Evolutionary conservation across 2,888 invertebrate species (phyloP), one percentile per base, ranked within the genome.

Genomic region (Volucella inflata): DNA sequence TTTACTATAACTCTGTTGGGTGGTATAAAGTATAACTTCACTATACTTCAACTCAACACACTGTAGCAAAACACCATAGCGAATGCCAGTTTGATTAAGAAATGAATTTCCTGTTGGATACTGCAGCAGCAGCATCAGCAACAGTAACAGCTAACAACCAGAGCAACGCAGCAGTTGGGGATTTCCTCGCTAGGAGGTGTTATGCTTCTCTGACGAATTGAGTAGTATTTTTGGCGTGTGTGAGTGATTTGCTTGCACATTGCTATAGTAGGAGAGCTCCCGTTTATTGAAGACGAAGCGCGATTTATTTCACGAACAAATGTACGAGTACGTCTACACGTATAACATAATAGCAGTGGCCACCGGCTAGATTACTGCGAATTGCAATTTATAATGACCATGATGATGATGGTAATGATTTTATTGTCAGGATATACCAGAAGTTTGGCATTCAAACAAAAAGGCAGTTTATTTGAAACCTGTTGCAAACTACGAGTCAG

Each of bases 51-150:
- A 60, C 14, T 48, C 46, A 62, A n/a, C 72, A 65, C 51, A 44
- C 2, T 2, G 9, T 9, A 44, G 53, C 44, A 21, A 42, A 30
- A 30, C 42, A 21, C 44, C 30, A 74, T n/a, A 55, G 44, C 44
- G 38, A 64, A 84, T 65, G 84, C 70, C 75, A 65, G 38, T 85
- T 85, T 85, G 85, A 85, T 81, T 77, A 81, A 81, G 72, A 72
- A 81, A 81, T 85, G 64, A 60, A 77, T 77, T 85, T 85, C 71
- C 81, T 81, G 74, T 40, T 84, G 59, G 59, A 51, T 30, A 50
- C 46, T 8, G 64, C 10, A 36, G 46, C 62, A 11, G 62, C 16
- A 71, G 14, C 40, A 30, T 6, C 30, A 30, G 30, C 30, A 30
- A 30, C 30, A 30, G 30, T 6, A 30, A 30, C 30, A 30, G 30